These are phyloP conservation scores for Monodelphis domestica DNA, from an alignment of 2,797 vertebrate species.

Conservation along the genomic window DNA sequence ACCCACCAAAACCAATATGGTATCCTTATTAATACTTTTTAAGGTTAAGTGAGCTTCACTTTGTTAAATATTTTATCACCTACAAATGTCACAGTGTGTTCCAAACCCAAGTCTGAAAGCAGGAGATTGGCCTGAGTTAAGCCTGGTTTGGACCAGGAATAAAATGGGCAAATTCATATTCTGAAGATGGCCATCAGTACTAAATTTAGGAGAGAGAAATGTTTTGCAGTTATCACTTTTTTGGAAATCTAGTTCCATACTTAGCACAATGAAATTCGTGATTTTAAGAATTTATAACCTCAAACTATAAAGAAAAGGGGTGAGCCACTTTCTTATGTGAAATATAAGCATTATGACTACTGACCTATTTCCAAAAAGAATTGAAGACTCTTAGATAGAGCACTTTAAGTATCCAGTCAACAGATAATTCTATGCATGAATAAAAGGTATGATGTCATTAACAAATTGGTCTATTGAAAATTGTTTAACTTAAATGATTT, in stretches of 20 bases:
- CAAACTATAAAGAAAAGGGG: slow-evolving; percentile 17
- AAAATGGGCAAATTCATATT: neutral
- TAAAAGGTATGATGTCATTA: slow-evolving; percentile 54
- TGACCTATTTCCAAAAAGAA: slow-evolving; percentile 60
- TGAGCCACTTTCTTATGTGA: slow-evolving; percentile 15
- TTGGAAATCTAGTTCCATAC: too few relatives aligned
- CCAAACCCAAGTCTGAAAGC: neutral
- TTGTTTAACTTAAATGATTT: slow-evolving; percentile 63
- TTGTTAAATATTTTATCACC: neutral
- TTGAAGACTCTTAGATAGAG: slow-evolving; percentile 40
- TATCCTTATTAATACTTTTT: neutral
- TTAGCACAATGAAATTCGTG: too few relatives aligned
- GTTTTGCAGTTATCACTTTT: too few relatives aligned
- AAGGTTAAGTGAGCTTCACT: neutral
- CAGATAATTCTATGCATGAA: slow-evolving; percentile 56
- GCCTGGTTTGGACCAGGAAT: neutral
- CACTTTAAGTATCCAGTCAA: slow-evolving; percentile 59
- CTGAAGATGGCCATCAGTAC: neutral
- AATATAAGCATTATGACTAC: slow-evolving; percentile 48
- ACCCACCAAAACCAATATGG: neutral
- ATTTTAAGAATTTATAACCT: too few relatives aligned
- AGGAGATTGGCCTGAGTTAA: neutral
- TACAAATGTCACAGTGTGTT: neutral
- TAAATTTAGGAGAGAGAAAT: neutral
- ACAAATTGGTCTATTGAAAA: slow-evolving; percentile 59